Percentiles rank a stretch among this genome's conserved stretches.
These are phyloP conservation scores for Vulpes lagopus DNA, from an alignment of 2,113 vertebrate species.

Conservation along the genomic window DNA sequence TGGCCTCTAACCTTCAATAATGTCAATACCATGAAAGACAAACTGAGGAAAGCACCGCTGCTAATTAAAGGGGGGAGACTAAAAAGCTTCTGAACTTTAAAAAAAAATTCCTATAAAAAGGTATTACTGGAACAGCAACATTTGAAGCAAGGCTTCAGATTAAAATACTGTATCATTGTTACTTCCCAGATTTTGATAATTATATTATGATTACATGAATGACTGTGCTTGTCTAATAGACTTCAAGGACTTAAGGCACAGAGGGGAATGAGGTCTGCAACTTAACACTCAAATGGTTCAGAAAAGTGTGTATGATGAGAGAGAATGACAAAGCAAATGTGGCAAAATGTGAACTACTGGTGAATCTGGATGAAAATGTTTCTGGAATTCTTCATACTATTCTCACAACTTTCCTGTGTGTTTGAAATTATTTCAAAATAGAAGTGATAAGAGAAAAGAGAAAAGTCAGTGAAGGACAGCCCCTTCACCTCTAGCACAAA, in stretches of 20 bases:
- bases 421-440: background rate
- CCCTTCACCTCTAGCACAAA: background rate
- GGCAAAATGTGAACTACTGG: too few relatives aligned
- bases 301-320: background rate
- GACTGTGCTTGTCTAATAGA: background rate
- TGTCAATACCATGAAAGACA: background rate
- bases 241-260: background rate
- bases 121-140: background rate
- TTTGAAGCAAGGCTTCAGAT: background rate
- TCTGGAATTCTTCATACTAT: background rate
- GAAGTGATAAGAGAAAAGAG: background rate
- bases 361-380: background rate
- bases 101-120: background rate
- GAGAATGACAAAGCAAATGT: background rate
- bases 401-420: background rate
- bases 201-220: background rate
- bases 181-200: background rate
- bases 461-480: background rate
- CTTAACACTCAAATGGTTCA: background rate
- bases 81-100: background rate
- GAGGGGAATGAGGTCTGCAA: background rate
- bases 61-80: background rate
- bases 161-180: background rate
- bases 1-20: background rate
- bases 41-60: background rate